Base-by-base conservation (phyloP, 2,797 vertebrate species). In the Hoplostethus mediterraneus region DNA sequence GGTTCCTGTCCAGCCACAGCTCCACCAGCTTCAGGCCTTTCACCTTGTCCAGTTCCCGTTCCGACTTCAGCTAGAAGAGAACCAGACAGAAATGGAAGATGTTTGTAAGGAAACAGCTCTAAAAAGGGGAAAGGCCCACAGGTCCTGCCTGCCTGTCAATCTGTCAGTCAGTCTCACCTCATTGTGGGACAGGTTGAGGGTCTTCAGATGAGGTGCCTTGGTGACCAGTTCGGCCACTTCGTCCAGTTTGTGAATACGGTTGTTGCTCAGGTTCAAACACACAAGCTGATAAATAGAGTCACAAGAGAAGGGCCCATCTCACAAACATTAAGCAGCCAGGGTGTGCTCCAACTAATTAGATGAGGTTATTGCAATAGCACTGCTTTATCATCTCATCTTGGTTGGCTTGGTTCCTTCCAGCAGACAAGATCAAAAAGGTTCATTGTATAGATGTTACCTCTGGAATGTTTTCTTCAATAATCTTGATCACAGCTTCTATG, bases 401-500 rank as follows among this genome's bases (percentile, higher is more conserved):
- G 21, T 21, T 21, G 21, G 21, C 21, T 61, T 38, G 30, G 13
- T n/a, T 67, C 31, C 44, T 75, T 55, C 2, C n/a, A 61, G 4
- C 0, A 60, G 13, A 38, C 3, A 28, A n/a, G 5, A 38, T 58
- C 0, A 21, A 64, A 40, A 31, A 28, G 0, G 16, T 28, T 6
- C 0, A 0, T 4, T 14, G 7, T 33, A 49, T 38, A 28, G 7
- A 33, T 30, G 12, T 71, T 83, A 98, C 97, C 95, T 97, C 96
- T 16, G 96, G 96, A 79, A 98, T 97, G 83, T 98, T 96, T 65
- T 97, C 96, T 87, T 95, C 94, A 48, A 98, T 97, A 66, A 98
- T 96, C 51, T 92, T 94, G 42, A 97, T 77, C 57, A 97, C 90
- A 3, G 95, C 94, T 3, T 89, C 85, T 95, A 98, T 96, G 80